Evolutionary conservation across 2,888 invertebrate species (phyloP).

Genomic region (Notodonta dromedarius): DNA sequence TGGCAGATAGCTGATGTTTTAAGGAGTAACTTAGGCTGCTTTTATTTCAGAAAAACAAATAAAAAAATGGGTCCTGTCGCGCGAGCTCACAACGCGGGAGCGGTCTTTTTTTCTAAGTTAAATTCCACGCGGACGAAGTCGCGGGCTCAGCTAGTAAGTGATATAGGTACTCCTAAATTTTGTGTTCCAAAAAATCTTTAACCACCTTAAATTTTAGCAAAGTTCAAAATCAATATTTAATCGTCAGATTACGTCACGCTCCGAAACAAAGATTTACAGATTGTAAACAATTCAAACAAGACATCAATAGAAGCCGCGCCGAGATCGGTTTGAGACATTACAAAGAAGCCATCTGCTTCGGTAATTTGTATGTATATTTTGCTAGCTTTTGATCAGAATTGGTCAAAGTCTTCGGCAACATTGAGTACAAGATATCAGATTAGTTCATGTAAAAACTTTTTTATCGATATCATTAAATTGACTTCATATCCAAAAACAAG

Average conservation of each 20-base stretch:
- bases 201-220: neutral
- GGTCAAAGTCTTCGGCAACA: slow-evolving; percentile 31
- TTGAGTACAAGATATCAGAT: slow-evolving; percentile 32
- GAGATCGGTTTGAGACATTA: slow-evolving; percentile 4
- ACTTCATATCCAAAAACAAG: neutral
- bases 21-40: too few relatives aligned
- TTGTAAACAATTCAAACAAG: neutral
- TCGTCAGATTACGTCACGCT: neutral
- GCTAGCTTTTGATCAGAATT: slow-evolving; percentile 31
- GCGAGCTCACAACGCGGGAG: too few relatives aligned
- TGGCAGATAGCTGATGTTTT: too few relatives aligned
- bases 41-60: too few relatives aligned
- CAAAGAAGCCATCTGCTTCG: slow-evolving; percentile 15
- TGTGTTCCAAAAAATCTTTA: too few relatives aligned
- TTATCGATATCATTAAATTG: slow-evolving; percentile 27
- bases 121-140: too few relatives aligned
- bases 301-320: neutral
- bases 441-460: slow-evolving; percentile 29
- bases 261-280: neutral
- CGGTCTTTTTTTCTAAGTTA: too few relatives aligned
- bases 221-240: neutral
- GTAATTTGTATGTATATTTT: slow-evolving; percentile 20
- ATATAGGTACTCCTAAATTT: too few relatives aligned
- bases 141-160: too few relatives aligned
- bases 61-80: too few relatives aligned